Evolutionary conservation across 2,888 invertebrate genomes (phyloP).

Genomic region (Tholera decimalis): DNA sequence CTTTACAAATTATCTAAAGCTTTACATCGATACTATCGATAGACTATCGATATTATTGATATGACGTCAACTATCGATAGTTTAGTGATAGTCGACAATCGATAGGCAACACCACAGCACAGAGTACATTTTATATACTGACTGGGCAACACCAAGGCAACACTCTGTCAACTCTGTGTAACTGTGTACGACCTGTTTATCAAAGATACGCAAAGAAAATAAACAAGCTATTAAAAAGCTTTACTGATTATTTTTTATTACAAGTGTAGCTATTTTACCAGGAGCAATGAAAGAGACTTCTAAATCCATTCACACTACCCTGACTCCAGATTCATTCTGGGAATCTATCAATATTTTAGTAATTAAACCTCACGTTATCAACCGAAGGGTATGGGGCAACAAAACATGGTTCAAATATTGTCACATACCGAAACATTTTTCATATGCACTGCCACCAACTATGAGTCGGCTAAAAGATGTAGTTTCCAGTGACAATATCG

Average conservation of each 20-base stretch:
- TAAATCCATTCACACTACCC: slow-evolving; percentile 32
- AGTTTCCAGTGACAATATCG: slow-evolving; percentile 59
- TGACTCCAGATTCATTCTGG: slow-evolving; percentile 90
- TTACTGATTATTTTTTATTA: background rate
- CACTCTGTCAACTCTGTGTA: no score
- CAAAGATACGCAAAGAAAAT: no score
- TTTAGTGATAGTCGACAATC: no score
- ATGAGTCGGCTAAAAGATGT: slow-evolving; percentile 57
- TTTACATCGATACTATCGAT: no score
- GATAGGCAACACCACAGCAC: no score
- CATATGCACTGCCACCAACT: slow-evolving; percentile 59
- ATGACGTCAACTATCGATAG: no score
- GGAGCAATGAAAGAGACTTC: slow-evolving; percentile 39
- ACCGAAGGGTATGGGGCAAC: slow-evolving; percentile 93
- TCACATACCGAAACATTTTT: slow-evolving; percentile 53
- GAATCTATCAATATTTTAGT: slow-evolving; percentile 92
- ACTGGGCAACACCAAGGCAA: no score
- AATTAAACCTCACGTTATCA: slow-evolving; percentile 93
- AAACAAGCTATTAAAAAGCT: background rate
- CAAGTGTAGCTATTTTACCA: background rate
- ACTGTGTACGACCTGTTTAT: no score
- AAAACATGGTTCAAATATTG: slow-evolving; percentile 73
- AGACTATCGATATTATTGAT: no score
- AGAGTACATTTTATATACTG: no score
- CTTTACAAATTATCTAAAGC: no score